Percentiles rank a stretch among this genome's conserved stretches.
These are phyloP conservation scores for Rhinella marina DNA, from an alignment of 2,797 vertebrate genomes.

Conservation along the genomic window DNA sequence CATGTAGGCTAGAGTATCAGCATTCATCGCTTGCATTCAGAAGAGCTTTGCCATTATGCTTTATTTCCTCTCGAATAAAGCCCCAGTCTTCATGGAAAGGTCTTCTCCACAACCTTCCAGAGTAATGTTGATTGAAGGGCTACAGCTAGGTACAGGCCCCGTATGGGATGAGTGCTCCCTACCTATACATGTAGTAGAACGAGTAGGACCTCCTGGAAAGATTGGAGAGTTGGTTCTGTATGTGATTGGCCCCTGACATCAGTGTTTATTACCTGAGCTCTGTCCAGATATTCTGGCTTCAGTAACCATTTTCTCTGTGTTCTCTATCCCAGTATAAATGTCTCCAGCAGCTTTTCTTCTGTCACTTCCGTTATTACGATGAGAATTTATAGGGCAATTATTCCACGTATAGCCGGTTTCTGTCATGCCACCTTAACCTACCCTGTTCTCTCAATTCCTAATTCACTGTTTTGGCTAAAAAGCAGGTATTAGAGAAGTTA, in stretches of 20 bases:
- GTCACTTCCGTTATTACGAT: background rate
- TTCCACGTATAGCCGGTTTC: slow-evolving; percentile 1
- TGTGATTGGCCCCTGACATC: background rate
- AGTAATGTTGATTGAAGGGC: background rate
- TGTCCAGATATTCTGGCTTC: background rate
- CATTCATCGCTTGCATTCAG: background rate
- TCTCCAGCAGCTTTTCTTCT: slow-evolving; percentile 28
- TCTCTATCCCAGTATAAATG: slow-evolving; percentile 14
- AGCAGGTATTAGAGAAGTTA: slow-evolving; percentile 39
- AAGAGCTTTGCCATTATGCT: background rate
- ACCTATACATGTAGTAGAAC: background rate
- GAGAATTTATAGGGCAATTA: slow-evolving; percentile 8
- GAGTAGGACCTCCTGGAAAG: background rate
- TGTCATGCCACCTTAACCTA: slow-evolving; percentile 36
- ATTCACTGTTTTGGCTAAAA: slow-evolving; percentile 34
- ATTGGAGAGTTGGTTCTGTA: background rate
- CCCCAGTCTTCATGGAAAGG: background rate
- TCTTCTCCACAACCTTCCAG: background rate
- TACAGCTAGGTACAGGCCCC: background rate
- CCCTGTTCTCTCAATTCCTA: slow-evolving; percentile 38
- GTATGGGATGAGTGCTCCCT: background rate
- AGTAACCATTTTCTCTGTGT: slow-evolving; percentile 24
- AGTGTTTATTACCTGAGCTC: too few species aligned
- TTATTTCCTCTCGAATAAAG: background rate
- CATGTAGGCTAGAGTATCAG: background rate